Conservation (phyloP, 2,888 invertebrate genomes). For the Hypena proboscidalis region DNA sequence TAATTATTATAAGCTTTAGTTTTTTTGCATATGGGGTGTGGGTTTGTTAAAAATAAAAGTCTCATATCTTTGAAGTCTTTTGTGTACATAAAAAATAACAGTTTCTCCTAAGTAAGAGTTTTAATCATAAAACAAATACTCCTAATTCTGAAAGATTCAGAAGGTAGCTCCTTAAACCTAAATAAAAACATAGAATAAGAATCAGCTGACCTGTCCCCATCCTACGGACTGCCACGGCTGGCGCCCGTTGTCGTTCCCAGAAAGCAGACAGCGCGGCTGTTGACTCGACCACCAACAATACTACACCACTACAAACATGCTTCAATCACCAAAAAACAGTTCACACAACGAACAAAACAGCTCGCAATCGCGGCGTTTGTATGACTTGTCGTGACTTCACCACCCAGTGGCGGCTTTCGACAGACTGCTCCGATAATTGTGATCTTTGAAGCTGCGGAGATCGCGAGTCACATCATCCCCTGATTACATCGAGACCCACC, state of each 20-base stretch:
- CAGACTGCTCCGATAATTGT: conserved; percentile 85
- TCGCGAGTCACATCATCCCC: conserved; percentile 85
- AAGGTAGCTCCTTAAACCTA: too few relatives aligned
- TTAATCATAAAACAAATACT: too few relatives aligned
- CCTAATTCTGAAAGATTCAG: too few relatives aligned
- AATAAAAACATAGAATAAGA: background rate
- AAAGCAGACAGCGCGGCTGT: conserved; percentile 81
- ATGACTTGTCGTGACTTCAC: conserved; percentile 78
- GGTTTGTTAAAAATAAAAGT: too few relatives aligned
- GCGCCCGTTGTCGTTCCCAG: conserved; percentile 87
- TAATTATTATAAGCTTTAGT: too few relatives aligned
- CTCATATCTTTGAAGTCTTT: too few relatives aligned
- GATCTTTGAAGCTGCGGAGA: conserved; percentile 84
- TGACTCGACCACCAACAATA: conserved; percentile 33
- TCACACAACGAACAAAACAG: conserved; percentile 11
- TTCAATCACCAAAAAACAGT: conserved; percentile 21
- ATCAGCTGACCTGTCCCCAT: conserved; percentile 89
- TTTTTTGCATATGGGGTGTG: too few relatives aligned
- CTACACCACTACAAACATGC: conserved; percentile 34
- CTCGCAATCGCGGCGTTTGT: conserved; percentile 27
- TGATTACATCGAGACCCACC: conserved; percentile 84
- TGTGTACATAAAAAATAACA: too few relatives aligned
- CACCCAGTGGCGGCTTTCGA: conserved; percentile 79
- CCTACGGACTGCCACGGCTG: conserved; percentile 86
- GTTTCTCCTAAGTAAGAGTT: too few relatives aligned